A percentile compares a stretch with the other conserved stretches of the same genome.
Conservation (phyloP, 2,113 vertebrate species). For the Nothobranchius furzeri region DNA sequence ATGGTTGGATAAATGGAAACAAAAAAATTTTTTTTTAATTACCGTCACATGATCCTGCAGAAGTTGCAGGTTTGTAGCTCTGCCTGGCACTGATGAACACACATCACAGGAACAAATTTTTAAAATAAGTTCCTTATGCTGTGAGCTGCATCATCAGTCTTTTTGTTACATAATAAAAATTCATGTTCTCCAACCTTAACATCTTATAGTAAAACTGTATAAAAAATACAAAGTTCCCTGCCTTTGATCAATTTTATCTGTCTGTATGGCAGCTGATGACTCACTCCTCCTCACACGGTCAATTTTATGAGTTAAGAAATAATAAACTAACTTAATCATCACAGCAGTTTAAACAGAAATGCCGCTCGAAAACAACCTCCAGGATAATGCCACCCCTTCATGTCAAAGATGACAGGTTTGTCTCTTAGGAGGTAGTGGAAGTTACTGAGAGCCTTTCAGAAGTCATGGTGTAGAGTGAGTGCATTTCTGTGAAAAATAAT, state of each 20-base stretch:
- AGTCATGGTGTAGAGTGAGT: no score
- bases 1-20: no score
- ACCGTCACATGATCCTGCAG: neutral
- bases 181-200: no score
- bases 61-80: neutral
- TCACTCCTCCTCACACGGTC: neutral
- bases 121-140: no score
- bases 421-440: neutral
- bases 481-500: no score
- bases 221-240: neutral
- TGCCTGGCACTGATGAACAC: neutral
- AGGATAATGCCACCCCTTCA: neutral
- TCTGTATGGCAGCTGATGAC: neutral
- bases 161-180: no score
- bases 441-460: no score
- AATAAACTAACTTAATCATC: constrained; percentile 7
- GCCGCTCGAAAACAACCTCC: neutral
- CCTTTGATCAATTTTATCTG: neutral
- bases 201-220: neutral
- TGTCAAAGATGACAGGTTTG: neutral
- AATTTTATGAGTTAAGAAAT: neutral
- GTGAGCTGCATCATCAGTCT: no score
- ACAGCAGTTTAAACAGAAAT: neutral
- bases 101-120: neutral
- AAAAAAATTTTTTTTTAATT: neutral